A percentile compares a stretch with the other conserved stretches of the same genome.
Evolutionary conservation across 2,113 vertebrate species (phyloP).

Genomic region (Gadus macrocephalus): DNA sequence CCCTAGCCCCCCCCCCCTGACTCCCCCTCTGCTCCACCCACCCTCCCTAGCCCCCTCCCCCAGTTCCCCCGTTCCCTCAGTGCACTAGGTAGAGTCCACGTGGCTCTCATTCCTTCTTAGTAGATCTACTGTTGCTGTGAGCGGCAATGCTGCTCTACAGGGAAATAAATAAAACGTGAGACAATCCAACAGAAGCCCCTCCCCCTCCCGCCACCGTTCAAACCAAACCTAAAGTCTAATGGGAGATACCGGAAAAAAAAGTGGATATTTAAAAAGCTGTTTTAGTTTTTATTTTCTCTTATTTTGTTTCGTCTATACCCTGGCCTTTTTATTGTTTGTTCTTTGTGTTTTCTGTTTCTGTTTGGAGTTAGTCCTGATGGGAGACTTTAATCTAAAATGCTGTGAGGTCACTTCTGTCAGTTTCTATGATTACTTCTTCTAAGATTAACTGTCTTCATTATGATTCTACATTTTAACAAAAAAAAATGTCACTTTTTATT

Average conservation of each 20-base stretch:
- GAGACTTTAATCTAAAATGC: slow-evolving; percentile 70
- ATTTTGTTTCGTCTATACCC: slow-evolving; percentile 6
- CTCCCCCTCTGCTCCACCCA: neutral
- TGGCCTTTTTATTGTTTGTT: slow-evolving; percentile 30
- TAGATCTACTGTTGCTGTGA: slow-evolving; percentile 71
- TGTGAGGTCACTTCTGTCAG: slow-evolving; percentile 69
- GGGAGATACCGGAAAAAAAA: slow-evolving; percentile 59
- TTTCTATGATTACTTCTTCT: slow-evolving; percentile 72
- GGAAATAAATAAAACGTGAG: slow-evolving; percentile 68
- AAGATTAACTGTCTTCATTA: slow-evolving; percentile 67
- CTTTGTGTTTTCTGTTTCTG: slow-evolving; percentile 40
- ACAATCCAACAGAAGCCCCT: slow-evolving; percentile 73
- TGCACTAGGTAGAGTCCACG: slow-evolving; percentile 70
- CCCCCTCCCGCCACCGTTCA: slow-evolving; percentile 27
- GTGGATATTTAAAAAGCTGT: slow-evolving; percentile 52
- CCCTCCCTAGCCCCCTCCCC: neutral
- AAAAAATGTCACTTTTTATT: slow-evolving; percentile 64
- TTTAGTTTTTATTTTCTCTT: slow-evolving; percentile 27
- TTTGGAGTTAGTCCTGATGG: slow-evolving; percentile 52
- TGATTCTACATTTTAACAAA: slow-evolving; percentile 67
- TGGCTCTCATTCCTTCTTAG: slow-evolving; percentile 65
- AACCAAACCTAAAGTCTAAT: slow-evolving; percentile 65
- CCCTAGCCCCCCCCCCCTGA: neutral
- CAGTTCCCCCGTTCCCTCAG: slow-evolving; percentile 38
- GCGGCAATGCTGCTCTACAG: slow-evolving; percentile 72